A percentile compares a stretch with the other conserved stretches of the same genome.
Conservation (phyloP, 2,113 vertebrate genomes). For the Halcyon malimbica region DNA sequence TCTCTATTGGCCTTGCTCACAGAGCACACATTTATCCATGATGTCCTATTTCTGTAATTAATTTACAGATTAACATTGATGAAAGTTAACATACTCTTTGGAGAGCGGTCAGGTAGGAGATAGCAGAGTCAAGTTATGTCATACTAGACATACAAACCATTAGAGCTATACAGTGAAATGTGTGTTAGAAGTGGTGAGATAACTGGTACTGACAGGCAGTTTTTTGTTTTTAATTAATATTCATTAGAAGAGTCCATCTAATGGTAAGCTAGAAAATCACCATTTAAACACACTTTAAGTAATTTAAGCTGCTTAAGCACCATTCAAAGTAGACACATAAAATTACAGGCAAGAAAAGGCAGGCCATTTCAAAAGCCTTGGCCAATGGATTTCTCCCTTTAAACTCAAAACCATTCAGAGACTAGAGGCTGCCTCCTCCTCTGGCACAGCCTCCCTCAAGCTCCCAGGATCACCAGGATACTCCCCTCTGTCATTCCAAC, state of each 20-base stretch:
- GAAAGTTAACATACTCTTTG: neutral
- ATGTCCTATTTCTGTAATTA: neutral
- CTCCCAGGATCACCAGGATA: neutral
- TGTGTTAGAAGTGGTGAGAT: neutral
- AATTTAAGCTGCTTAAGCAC: neutral
- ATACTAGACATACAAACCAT: neutral
- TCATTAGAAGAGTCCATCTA: neutral
- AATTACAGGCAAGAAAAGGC: neutral
- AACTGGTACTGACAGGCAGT: neutral
- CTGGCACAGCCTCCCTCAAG: neutral
- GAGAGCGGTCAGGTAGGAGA: neutral
- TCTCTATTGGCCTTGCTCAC: neutral
- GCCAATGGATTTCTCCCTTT: neutral
- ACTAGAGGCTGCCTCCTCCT: neutral
- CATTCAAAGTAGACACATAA: neutral
- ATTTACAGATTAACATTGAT: neutral
- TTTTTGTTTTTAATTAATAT: neutral
- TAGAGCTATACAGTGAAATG: neutral
- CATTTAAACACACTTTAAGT: neutral
- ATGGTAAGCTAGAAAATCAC: neutral
- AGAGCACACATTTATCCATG: neutral
- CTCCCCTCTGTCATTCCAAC: neutral
- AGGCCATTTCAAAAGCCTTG: neutral
- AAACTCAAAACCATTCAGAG: neutral
- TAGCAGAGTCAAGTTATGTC: neutral